Base-by-base conservation (phyloP, 2,113 vertebrate genomes). In the Dascyllus trimaculatus region DNA sequence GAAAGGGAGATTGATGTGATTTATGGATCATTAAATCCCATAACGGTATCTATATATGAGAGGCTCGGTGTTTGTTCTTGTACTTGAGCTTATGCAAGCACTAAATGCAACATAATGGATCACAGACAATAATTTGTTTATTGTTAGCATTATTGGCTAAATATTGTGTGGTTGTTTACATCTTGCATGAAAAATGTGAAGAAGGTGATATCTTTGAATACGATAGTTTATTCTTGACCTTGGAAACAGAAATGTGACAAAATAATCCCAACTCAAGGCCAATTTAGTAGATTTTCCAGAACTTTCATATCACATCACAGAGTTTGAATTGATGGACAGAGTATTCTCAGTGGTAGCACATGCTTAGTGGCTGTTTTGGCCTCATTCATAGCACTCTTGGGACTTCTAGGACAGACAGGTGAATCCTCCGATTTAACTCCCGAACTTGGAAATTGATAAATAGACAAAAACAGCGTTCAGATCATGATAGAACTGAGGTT, bases 1-100 rank as follows among this genome's bases (percentile, higher is more conserved):
- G 56, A 78, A 78, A 71, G 61, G 22, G 57, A 54, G 60, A 66
- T 53, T 54, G 22, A 48, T 13, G 3, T 60, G 19, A 72, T 17
- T 48, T 22, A 19, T 45, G 17, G 51, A 46, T 38, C 53, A 22
- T 52, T 38, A 4, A 49, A 38, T 35, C 15, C 61, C 4, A 18
- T 32, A 48, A 48, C 54, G 15, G 22, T 24, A 18, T 72, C 14
- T 40, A 38, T 24, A 53, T 32, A 18, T 51, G 26, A 35, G 17
- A 58, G 35, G 4, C 10, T 48, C 1, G 5, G 19, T 63, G 22
- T 22, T 5, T 18, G 35, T 66, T 73, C 21, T 38, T 25, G 9
- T 17, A 35, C 35, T 71, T 7, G 2, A 57, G 22, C 43, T 32
- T 57, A 11, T 38, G 6, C 19, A 51, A 18, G 45, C 17, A 49